Conservation (phyloP, 2,113 vertebrate species). For the Caranx melampygus region DNA sequence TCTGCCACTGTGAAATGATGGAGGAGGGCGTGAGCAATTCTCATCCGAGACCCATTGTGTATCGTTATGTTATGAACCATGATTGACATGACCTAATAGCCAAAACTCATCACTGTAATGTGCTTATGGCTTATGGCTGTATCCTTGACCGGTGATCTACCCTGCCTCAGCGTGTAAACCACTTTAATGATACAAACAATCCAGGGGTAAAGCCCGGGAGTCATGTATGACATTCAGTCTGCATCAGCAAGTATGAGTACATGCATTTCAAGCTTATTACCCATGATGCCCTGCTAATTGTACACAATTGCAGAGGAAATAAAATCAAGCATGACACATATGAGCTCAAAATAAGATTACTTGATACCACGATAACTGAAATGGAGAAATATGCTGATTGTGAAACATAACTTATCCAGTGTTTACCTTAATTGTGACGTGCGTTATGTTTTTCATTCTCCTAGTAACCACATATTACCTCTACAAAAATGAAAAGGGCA, state of each 20-base stretch:
- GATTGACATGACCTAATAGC: slow-evolving; percentile 40
- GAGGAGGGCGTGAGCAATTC: slow-evolving; percentile 6
- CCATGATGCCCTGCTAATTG: slow-evolving; percentile 16
- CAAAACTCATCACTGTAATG: slow-evolving; percentile 27
- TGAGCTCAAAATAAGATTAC: background rate
- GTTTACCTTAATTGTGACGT: background rate
- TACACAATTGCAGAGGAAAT: slow-evolving; percentile 20
- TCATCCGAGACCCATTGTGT: slow-evolving; percentile 14
- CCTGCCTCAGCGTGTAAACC: background rate
- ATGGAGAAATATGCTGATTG: slow-evolving; percentile 17
- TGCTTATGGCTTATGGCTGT: slow-evolving; percentile 7
- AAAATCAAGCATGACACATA: slow-evolving; percentile 12
- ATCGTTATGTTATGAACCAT: background rate
- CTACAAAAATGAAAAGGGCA: background rate
- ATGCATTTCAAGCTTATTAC: slow-evolving; percentile 14
- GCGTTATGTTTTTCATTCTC: background rate
- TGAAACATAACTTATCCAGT: background rate
- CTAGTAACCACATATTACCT: background rate
- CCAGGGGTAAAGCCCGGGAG: slow-evolving; percentile 5
- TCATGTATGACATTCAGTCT: slow-evolving; percentile 17
- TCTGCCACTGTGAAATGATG: background rate
- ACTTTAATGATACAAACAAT: slow-evolving; percentile 31
- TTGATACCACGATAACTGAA: background rate
- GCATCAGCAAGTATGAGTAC: background rate
- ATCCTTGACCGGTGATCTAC: slow-evolving; percentile 43